phyloP scores from a whole-genome alignment of 2,888 invertebrate genomes.

The Drosophila paramelanica region DNA sequence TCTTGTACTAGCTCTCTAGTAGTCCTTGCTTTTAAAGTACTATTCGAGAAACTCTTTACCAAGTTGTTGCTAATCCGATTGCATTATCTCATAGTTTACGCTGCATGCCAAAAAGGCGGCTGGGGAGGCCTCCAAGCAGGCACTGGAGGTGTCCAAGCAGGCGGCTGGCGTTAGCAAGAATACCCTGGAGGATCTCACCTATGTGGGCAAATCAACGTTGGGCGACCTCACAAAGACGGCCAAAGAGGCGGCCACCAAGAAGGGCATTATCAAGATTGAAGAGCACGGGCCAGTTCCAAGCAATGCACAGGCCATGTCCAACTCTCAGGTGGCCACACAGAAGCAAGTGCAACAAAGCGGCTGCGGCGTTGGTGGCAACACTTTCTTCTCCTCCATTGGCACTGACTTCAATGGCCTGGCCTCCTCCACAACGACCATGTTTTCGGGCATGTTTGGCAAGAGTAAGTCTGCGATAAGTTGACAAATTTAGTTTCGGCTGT shows the following conservation, averaged over 20 bases:
- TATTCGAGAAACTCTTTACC: neutral
- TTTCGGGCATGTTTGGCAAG: slow-evolving; percentile 95
- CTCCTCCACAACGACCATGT: slow-evolving; percentile 96
- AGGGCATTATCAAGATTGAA: slow-evolving; percentile 90
- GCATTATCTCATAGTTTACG: slow-evolving; percentile 87
- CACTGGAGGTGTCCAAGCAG: slow-evolving; percentile 93
- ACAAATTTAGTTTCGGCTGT: neutral
- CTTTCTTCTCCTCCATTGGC: slow-evolving; percentile 96
- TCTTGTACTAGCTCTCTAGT: slow-evolving; percentile 12
- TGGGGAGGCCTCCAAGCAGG: slow-evolving; percentile 93
- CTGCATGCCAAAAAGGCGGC: slow-evolving; percentile 95
- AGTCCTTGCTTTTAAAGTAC: neutral
- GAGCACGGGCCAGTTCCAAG: slow-evolving; percentile 45
- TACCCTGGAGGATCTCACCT: slow-evolving; percentile 94
- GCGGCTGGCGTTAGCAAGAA: slow-evolving; percentile 95
- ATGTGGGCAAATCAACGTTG: slow-evolving; percentile 95
- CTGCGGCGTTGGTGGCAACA: slow-evolving; percentile 85
- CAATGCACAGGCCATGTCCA: slow-evolving; percentile 31
- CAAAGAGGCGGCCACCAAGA: slow-evolving; percentile 93
- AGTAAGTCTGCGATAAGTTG: slow-evolving; percentile 84
- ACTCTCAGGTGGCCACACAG: slow-evolving; percentile 82
- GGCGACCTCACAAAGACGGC: slow-evolving; percentile 96
- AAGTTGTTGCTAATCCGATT: slow-evolving; percentile 4
- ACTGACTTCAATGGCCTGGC: slow-evolving; percentile 97
- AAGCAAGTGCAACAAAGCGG: slow-evolving; percentile 87